Conservation (phyloP, 2,888 invertebrate genomes). For the Catocala sponsa region DNA sequence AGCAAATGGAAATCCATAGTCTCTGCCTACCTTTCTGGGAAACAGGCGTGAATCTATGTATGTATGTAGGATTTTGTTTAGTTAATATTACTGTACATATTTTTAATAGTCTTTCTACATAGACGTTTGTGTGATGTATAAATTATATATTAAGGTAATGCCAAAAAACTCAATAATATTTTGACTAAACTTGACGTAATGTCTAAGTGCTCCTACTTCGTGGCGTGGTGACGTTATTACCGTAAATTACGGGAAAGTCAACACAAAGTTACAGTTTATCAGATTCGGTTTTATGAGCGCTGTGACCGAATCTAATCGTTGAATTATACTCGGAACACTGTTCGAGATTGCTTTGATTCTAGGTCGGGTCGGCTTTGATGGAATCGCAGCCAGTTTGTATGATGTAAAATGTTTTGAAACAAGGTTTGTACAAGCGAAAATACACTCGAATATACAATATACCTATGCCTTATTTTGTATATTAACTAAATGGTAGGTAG, state of each 20-base stretch:
- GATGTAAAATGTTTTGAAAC: not conserved
- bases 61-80: too few species aligned
- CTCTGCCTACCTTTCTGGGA: too few species aligned
- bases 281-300: slow-evolving; percentile 44
- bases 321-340: slow-evolving; percentile 18
- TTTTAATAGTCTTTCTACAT: too few species aligned
- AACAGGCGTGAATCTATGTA: too few species aligned
- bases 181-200: slow-evolving; percentile 22
- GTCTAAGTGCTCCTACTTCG: slow-evolving; percentile 22
- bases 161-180: not conserved
- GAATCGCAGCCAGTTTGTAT: not conserved
- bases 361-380: not conserved
- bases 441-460: too few species aligned
- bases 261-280: slow-evolving; percentile 45
- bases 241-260: slow-evolving; percentile 45
- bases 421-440: too few species aligned
- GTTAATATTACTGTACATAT: too few species aligned
- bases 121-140: too few species aligned
- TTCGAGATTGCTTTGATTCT: slow-evolving; percentile 25
- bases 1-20: too few species aligned
- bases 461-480: too few species aligned
- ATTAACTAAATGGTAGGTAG: too few species aligned
- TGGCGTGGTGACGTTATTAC: slow-evolving; percentile 9
- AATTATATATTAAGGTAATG: too few species aligned
- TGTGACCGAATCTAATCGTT: slow-evolving; percentile 36